A percentile compares a stretch with the other conserved stretches of the same genome.
Conservation (phyloP, 2,797 vertebrate species). For the Petrocephalus schoutedeni region DNA sequence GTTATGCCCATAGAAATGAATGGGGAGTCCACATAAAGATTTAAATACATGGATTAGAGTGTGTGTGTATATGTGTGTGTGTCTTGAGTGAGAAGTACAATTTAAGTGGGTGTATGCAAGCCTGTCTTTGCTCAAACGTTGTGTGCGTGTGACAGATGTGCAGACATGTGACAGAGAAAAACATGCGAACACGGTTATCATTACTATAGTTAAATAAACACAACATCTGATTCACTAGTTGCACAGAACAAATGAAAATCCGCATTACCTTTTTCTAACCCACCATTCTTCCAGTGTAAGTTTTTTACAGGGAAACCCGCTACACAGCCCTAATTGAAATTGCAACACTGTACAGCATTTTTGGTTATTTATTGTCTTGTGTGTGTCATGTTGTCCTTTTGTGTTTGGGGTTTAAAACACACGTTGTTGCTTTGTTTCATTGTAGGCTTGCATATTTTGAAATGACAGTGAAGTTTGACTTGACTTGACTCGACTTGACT, state of each 20-base stretch:
- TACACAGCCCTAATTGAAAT: background rate
- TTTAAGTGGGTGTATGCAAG: background rate
- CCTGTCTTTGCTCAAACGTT: background rate
- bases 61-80: too few species aligned
- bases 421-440: background rate
- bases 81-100: background rate
- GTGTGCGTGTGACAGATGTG: background rate
- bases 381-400: background rate
- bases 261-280: background rate
- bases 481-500: background rate
- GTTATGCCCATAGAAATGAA: background rate
- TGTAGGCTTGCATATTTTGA: background rate
- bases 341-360: background rate
- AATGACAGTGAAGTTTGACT: background rate
- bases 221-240: background rate
- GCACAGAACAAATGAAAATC: background rate
- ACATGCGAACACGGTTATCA: background rate
- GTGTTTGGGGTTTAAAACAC: too few species aligned
- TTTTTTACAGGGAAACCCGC: background rate
- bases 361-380: background rate
- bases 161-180: background rate
- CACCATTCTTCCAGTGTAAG: background rate
- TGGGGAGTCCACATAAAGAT: background rate
- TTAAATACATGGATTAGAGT: background rate
- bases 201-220: background rate